phyloP scores from a whole-genome alignment of 2,113 vertebrate genomes.

The Benitochromis conjunctus region DNA sequence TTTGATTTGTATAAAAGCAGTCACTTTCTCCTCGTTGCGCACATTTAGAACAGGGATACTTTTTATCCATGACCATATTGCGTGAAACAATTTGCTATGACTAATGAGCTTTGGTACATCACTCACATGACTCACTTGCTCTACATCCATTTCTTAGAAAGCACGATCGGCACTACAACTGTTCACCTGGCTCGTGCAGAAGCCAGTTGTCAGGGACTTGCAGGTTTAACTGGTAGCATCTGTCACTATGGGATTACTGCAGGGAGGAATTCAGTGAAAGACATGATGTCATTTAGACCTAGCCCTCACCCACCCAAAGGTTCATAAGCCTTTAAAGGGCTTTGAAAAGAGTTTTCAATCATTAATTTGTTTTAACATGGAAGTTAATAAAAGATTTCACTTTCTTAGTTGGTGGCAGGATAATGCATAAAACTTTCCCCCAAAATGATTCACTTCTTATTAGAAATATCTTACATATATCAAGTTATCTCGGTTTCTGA shows the following conservation, averaged over 20 bases:
- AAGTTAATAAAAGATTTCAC: slow-evolving; percentile 17
- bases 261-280: slow-evolving; percentile 61
- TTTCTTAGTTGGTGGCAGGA: background rate
- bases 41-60: background rate
- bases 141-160: slow-evolving; percentile 20
- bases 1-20: background rate
- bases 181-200: slow-evolving; percentile 11
- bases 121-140: background rate
- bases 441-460: background rate
- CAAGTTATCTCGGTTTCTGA: rapidly evolving
- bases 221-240: slow-evolving; percentile 69
- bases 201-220: slow-evolving; percentile 23
- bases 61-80: background rate
- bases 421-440: background rate
- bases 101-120: slow-evolving; percentile 13
- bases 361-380: slow-evolving; percentile 13
- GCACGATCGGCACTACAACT: slow-evolving; percentile 20
- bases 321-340: background rate
- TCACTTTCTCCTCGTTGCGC: background rate
- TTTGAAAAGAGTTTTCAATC: background rate
- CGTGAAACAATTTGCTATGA: slow-evolving; percentile 14
- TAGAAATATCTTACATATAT: background rate
- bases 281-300: slow-evolving; percentile 35
- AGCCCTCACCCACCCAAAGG: background rate
- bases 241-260: slow-evolving; percentile 68